phyloP scores from a whole-genome alignment of 2,113 vertebrate genomes.

The Ifrita kowaldi region DNA sequence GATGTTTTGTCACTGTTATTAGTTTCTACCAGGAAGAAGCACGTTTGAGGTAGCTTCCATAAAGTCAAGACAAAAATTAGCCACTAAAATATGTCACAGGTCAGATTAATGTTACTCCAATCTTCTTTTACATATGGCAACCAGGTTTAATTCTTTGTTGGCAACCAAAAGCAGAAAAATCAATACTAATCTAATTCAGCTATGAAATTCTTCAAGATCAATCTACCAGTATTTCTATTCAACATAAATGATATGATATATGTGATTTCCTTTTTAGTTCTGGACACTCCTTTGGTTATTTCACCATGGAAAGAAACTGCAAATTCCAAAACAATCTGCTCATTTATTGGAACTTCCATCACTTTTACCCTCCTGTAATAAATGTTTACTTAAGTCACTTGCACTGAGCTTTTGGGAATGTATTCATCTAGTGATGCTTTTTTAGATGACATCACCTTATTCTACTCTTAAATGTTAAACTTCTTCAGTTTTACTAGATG shows the following conservation, averaged over 20 bases:
- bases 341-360: not conserved
- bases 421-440: not conserved
- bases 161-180: not conserved
- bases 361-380: not conserved
- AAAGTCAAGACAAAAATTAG: not conserved
- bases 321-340: not conserved
- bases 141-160: not conserved
- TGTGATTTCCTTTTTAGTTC: not conserved
- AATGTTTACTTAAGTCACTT: not conserved
- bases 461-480: not conserved
- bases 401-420: not conserved
- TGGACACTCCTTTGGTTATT: not conserved
- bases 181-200: accelerated
- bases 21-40: not conserved
- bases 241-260: not conserved
- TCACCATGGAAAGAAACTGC: not conserved
- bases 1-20: not conserved
- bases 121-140: not conserved
- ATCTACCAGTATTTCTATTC: not conserved
- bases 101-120: not conserved
- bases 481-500: not conserved
- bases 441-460: not conserved
- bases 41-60: not conserved
- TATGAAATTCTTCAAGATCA: not conserved
- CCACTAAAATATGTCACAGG: not conserved